phyloP scores from a whole-genome alignment of 2,113 vertebrate genomes.

The Oenanthe melanoleuca region DNA sequence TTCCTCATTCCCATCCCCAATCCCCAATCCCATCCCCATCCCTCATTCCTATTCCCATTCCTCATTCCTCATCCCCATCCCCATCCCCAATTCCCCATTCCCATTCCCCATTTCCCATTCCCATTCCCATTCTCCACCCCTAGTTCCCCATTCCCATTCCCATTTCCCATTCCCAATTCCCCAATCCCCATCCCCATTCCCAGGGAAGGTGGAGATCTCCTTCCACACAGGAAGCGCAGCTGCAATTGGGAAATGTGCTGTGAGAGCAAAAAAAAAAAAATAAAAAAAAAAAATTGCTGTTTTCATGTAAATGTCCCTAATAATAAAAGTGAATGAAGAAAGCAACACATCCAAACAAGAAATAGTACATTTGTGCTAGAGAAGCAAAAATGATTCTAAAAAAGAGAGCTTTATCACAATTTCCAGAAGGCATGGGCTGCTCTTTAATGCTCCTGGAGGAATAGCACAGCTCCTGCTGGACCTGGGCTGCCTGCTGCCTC shows the following conservation, averaged over 20 bases:
- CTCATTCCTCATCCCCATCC: too few relatives aligned
- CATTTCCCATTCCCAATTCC: too few relatives aligned
- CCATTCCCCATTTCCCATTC: too few relatives aligned
- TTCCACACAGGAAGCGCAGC: background rate
- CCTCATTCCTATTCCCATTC: too few relatives aligned
- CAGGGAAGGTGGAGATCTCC: background rate
- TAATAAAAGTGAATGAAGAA: constrained; percentile 35
- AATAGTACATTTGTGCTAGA: constrained; percentile 16
- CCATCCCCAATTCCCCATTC: too few relatives aligned
- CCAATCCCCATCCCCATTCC: background rate
- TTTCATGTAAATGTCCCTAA: constrained; percentile 41
- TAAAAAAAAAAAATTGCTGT: background rate
- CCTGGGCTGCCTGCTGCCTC: constrained; percentile 11
- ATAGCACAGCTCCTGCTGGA: background rate
- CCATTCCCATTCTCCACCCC: background rate
- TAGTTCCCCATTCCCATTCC: too few relatives aligned
- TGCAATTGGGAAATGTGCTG: constrained; percentile 33
- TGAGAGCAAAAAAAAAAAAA: background rate
- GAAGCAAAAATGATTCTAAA: constrained; percentile 50
- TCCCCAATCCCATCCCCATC: too few relatives aligned
- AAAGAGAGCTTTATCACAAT: constrained; percentile 45
- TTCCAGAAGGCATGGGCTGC: constrained; percentile 29
- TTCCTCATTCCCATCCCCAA: background rate
- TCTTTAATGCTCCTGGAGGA: constrained; percentile 24
- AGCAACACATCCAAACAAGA: constrained; percentile 13